Conservation (phyloP, 2,797 vertebrate species). For the Brachyalestes nurse region DNA sequence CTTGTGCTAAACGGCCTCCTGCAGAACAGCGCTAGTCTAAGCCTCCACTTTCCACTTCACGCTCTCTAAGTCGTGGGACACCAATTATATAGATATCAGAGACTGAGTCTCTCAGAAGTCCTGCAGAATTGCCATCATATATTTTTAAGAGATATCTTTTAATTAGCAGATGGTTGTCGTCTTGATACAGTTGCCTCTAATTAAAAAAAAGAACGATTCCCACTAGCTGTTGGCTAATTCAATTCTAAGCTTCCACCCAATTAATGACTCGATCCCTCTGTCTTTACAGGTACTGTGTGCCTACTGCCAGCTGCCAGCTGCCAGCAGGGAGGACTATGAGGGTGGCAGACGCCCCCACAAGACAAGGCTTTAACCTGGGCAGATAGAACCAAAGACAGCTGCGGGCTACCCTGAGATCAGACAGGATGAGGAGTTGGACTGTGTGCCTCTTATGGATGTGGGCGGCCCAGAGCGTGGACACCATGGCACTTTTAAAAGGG, state of each 20-base stretch:
- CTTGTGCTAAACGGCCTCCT: constrained; percentile 20
- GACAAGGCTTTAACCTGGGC: constrained; percentile 59
- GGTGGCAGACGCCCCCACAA: constrained; percentile 42
- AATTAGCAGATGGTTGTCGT: constrained; percentile 50
- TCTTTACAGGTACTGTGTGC: constrained; percentile 54
- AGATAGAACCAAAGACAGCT: constrained; percentile 64
- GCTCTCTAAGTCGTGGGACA: constrained; percentile 35
- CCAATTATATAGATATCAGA: constrained; percentile 61
- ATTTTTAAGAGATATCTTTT: constrained; percentile 42
- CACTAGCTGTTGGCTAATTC: constrained; percentile 15
- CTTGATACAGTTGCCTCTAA: constrained; percentile 49
- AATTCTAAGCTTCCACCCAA: constrained; percentile 25
- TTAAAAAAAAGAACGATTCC: constrained; percentile 31
- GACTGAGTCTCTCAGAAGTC: constrained; percentile 13
- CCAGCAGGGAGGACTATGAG: constrained; percentile 65
- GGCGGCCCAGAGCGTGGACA: constrained; percentile 56
- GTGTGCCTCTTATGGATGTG: constrained; percentile 62
- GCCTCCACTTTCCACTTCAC: constrained; percentile 44
- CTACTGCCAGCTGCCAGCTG: constrained; percentile 7
- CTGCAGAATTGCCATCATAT: constrained; percentile 41
- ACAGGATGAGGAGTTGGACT: constrained; percentile 70
- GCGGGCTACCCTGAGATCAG: constrained; percentile 32
- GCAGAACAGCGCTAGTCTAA: constrained; percentile 13
- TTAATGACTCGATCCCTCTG: constrained; percentile 39
- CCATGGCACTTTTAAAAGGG: constrained; percentile 73